phyloP scores from a whole-genome alignment of 2,113 vertebrate genomes.

The Notarius quadriscutis region DNA sequence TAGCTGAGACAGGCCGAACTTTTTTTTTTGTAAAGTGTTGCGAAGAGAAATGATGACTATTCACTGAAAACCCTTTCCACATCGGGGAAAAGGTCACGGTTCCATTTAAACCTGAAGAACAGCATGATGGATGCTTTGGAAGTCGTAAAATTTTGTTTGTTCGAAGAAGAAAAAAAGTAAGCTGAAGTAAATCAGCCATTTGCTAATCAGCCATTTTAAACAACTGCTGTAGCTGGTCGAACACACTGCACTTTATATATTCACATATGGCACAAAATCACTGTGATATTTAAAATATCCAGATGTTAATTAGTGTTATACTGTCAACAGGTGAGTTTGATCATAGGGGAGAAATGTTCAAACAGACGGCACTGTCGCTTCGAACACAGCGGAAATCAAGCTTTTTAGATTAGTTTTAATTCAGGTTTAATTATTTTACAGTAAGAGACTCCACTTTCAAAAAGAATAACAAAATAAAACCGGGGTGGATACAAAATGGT shows the following conservation, averaged over 20 bases:
- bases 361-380: neutral
- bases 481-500: neutral
- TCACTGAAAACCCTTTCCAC: neutral
- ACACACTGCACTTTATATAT: neutral
- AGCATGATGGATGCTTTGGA: neutral
- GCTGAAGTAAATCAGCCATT: neutral
- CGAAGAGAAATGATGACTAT: neutral
- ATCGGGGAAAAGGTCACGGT: neutral
- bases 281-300: neutral
- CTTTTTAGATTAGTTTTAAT: neutral
- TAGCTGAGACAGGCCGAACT: too few species aligned
- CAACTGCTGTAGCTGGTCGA: neutral
- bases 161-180: neutral
- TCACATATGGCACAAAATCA: neutral
- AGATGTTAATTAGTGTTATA: constrained; percentile 13
- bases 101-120: neutral
- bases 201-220: neutral
- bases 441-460: neutral
- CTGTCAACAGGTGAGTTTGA: neutral
- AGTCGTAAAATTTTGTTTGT: neutral
- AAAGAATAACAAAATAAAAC: too few species aligned
- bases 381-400: neutral
- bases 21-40: neutral
- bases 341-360: neutral
- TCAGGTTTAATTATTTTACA: neutral